These are phyloP conservation scores for Drosophila acutilabella DNA, from an alignment of 2,888 invertebrate species.

Conservation along the genomic window DNA sequence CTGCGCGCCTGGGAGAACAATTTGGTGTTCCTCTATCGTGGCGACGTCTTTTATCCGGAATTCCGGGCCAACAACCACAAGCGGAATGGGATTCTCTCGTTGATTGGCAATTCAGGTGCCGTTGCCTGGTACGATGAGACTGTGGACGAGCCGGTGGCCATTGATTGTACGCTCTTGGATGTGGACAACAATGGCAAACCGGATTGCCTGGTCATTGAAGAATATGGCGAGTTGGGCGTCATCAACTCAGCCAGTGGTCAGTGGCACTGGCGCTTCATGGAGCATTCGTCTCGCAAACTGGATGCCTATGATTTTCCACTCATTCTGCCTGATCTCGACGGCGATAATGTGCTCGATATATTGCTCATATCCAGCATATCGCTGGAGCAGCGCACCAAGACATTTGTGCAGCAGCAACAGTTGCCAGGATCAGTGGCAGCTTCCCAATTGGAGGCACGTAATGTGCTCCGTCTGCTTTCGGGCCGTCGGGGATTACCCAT, in stretches of 20 bases:
- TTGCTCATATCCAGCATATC: constrained; percentile 87
- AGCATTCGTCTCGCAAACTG: constrained; percentile 84
- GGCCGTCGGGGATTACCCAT: constrained; percentile 89
- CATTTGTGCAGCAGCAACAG: constrained; percentile 58
- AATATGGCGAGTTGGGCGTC: constrained; percentile 88
- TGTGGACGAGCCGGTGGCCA: constrained; percentile 89
- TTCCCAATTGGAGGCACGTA: constrained; percentile 84
- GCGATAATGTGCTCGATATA: constrained; percentile 90
- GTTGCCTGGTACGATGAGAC: constrained; percentile 91
- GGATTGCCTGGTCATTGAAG: constrained; percentile 91
- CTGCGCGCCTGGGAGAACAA: constrained; percentile 88
- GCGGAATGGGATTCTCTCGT: constrained; percentile 88
- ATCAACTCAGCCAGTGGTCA: constrained; percentile 88
- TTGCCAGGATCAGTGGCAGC: constrained; percentile 36
- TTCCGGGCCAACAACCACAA: constrained; percentile 84
- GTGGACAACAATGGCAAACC: constrained; percentile 89
- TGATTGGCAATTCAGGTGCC: constrained; percentile 89
- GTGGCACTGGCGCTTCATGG: constrained; percentile 86
- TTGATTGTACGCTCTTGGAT: constrained; percentile 91
- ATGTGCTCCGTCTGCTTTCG: constrained; percentile 89
- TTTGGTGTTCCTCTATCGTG: constrained; percentile 90
- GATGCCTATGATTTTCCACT: constrained; percentile 89
- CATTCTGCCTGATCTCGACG: constrained; percentile 90
- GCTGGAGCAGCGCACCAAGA: constrained; percentile 76
- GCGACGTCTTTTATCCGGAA: constrained; percentile 88